Percentiles rank a stretch among this genome's conserved stretches.
Evolutionary conservation across 2,888 invertebrate species (phyloP).

Genomic region (Morpho achilles): DNA sequence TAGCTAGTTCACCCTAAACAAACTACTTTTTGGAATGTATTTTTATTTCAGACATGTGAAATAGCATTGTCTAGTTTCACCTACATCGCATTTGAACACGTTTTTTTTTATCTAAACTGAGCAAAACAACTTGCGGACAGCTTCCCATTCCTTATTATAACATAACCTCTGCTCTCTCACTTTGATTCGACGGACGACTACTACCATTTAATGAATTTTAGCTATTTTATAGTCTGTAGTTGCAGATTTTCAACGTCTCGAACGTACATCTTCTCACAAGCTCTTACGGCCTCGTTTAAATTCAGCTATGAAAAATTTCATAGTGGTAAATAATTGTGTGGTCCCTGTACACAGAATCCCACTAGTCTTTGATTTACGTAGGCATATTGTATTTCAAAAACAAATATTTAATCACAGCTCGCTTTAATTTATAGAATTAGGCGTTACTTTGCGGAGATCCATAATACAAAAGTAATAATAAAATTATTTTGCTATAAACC

Average conservation of each 20-base stretch:
- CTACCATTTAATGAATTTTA: constrained; percentile 5
- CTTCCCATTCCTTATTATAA: constrained; percentile 16
- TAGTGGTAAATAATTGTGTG: constrained; percentile 24
- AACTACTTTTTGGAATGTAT: constrained; percentile 23
- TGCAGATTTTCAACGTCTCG: constrained; percentile 22
- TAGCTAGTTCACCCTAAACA: constrained; percentile 16
- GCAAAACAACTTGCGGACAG: constrained; percentile 16
- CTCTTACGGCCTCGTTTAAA: constrained; percentile 29
- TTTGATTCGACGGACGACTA: constrained; percentile 17
- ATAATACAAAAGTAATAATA: too few species aligned
- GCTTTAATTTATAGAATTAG: too few species aligned
- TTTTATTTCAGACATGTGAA: constrained; percentile 17
- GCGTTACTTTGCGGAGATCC: too few species aligned
- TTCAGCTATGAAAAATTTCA: constrained; percentile 29
- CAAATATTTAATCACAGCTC: constrained; percentile 2
- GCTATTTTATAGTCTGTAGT: constrained; percentile 9
- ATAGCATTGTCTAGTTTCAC: constrained; percentile 16
- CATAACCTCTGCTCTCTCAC: constrained; percentile 22
- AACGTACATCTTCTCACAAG: constrained; percentile 27
- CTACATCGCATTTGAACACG: constrained; percentile 6
- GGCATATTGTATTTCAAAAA: constrained; percentile 3
- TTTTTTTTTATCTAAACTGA: constrained; percentile 11
- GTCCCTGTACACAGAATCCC: constrained; percentile 6
- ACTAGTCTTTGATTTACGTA: constrained; percentile 4
- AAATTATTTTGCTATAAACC: too few species aligned